A percentile compares a stretch with the other conserved stretches of the same genome.
phyloP scores from a whole-genome alignment of 2,888 invertebrate genomes.

The Drosophila phalerata region DNA sequence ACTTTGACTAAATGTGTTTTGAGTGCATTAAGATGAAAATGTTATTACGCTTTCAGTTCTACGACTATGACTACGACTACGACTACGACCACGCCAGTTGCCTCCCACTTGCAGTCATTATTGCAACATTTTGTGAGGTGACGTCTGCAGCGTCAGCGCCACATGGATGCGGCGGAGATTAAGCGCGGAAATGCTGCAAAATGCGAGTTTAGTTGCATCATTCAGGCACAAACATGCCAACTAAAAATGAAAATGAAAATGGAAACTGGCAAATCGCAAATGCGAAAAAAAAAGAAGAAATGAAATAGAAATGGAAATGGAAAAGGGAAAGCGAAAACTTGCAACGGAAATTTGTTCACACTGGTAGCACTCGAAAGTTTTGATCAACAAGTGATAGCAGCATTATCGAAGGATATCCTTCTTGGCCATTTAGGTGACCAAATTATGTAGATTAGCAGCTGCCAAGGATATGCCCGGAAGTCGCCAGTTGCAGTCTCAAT shows the following conservation, averaged over 20 bases:
- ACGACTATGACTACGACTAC: background rate
- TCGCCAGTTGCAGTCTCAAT: constrained; percentile 29
- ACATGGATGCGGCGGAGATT: constrained; percentile 62
- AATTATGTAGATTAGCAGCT: constrained; percentile 69
- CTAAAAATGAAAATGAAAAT: constrained; percentile 18
- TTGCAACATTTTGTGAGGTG: constrained; percentile 69
- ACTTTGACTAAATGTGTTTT: constrained; percentile 79
- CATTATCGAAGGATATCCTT: constrained; percentile 29
- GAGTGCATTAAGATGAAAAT: constrained; percentile 78
- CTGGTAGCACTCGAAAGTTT: constrained; percentile 19
- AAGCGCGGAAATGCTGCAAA: constrained; percentile 67
- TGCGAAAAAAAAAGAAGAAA: constrained; percentile 1
- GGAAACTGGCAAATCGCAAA: constrained; percentile 7
- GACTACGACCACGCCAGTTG: background rate
- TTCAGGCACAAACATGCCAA: constrained; percentile 26
- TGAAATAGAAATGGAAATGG: constrained; percentile 25
- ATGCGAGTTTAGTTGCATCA: constrained; percentile 53
- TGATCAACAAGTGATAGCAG: constrained; percentile 63
- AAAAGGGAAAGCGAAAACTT: constrained; percentile 15
- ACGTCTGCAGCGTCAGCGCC: constrained; percentile 33
- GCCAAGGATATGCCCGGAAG: constrained; percentile 31
- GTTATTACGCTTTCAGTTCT: constrained; percentile 64
- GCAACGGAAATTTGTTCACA: constrained; percentile 53
- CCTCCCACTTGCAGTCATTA: constrained; percentile 61
- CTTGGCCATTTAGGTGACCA: constrained; percentile 43